These are phyloP conservation scores for Takifugu rubripes DNA, from an alignment of 2,797 vertebrate species.

Conservation along the genomic window DNA sequence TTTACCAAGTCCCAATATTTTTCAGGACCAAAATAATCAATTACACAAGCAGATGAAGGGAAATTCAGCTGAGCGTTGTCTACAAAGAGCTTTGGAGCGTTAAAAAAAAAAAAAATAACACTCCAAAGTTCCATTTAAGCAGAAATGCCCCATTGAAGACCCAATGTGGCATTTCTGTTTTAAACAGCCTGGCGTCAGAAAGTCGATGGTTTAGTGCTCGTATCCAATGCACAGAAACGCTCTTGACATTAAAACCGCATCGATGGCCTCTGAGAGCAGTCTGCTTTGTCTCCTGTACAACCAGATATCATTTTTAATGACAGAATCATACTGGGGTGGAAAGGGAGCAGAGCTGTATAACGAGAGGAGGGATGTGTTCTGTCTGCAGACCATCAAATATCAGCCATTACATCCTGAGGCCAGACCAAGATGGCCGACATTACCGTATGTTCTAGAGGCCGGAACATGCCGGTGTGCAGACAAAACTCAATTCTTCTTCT, in stretches of 20 bases:
- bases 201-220: background rate
- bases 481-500: conserved; percentile 13
- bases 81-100: conserved; percentile 1
- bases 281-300: conserved; percentile 29
- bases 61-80: conserved; percentile 23
- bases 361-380: conserved; percentile 2
- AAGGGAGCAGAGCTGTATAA: no score
- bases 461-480: conserved; percentile 22
- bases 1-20: no score
- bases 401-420: conserved; percentile 3
- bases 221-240: background rate
- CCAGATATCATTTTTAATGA: conserved; percentile 19
- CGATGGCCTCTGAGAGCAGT: conserved; percentile 16
- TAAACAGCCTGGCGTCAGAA: conserved; percentile 44
- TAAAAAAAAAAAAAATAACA: background rate
- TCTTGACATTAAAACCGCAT: no score
- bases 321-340: background rate
- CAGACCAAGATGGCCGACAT: background rate
- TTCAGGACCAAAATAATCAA: background rate
- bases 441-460: background rate
- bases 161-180: conserved; percentile 20
- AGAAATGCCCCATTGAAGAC: conserved; percentile 3
- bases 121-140: background rate
- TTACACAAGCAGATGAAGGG: conserved; percentile 25
- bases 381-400: conserved; percentile 27